Evolutionary conservation across 2,113 vertebrate genomes (phyloP), one percentile per base, ranked within the genome.

Genomic region (Pseudorhombus dupliciocellatus): DNA sequence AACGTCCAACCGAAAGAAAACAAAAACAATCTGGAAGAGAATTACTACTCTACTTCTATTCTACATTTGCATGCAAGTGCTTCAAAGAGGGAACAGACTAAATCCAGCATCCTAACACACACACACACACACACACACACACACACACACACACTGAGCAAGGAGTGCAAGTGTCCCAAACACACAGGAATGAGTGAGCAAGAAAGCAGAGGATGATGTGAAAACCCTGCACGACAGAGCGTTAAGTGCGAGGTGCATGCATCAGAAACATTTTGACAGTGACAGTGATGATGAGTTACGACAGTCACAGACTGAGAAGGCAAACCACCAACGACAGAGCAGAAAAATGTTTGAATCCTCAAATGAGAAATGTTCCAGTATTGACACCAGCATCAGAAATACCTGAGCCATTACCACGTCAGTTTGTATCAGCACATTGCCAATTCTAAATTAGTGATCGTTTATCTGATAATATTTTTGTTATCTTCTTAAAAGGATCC

Each of bases 81-180:
- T 78, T 73, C 61, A 69, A 62, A 88, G 80, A 86, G 79, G 79
- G 65, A 87, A 90, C 66, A 81, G 76, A 83, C 68, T 77, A 79
- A 87, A 72, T 75, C 91, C 90, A 92, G 92, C 91, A 92, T 92
- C 91, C 90, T 87, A 91, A 92, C 85, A 87, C 57, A 85, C 60
- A 84, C 25, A 60, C 54, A 56, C 52, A 53, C 48, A 25, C 51
- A 25, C 21, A 22, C 21, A 22, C 50, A 24, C 51, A 24, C 22
- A 52, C 51, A 52, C 22, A 52, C 50, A 52, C 52, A 55, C 26
- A 55, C 26, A 74, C 77, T 44, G 52, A 73, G 72, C 37, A 21
- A 55, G 51, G 42, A 22, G 63, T 26, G 30, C 77, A 34, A 22
- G 63, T 26, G 30, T 79, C 72, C 52, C 81, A 81, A 57, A 85